Evolutionary conservation across 2,797 vertebrate genomes (phyloP), one percentile per base, ranked within the genome.

Genomic region (Iguana delicatissima): DNA sequence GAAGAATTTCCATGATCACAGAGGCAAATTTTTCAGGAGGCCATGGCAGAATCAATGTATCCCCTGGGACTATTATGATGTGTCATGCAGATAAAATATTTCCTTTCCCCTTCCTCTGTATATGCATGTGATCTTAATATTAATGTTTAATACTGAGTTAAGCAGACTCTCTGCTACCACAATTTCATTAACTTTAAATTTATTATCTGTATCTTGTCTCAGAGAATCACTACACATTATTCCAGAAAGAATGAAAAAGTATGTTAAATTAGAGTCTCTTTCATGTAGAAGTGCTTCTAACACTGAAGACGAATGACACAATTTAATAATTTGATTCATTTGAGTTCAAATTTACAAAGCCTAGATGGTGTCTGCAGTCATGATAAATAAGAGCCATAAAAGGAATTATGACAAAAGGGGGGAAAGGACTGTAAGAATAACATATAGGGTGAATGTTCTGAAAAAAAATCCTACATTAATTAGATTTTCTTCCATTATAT

Each of bases 111-210:
- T 2, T 87, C 91, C 80, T 50, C 32, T 1, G 52, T 92, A 91
- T 77, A 10, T 84, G 73, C 80, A 91, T 79, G 20, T 77, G 35
- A 92, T 12, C 4, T 90, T 32, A 46, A 55, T 89, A 26, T 82
- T 32, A 82, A 89, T 79, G 50, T 67, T 8, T 83, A 29, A 90
- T 92, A 92, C 59, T 74, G 67, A 85, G 52, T 1, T 24, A 20
- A 57, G 89, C 62, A 91, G 72, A 74, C 29, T 84, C 77, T 57
- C 80, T 93, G 42, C 0, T 82, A 90, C 38, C 79, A 16, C 55
- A 67, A 10, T 59, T 93, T 91, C 88, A 89, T 83, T 6, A 62
- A 81, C 46, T 93, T 81, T 93, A 81, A 46, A 89, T 91, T 92
- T 52, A 76, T 26, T 1, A 80, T 42, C 73, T 35, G 90, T 38